A percentile compares a stretch with the other conserved stretches of the same genome.
These are phyloP conservation scores for Pedionomus torquatus DNA, from an alignment of 2,113 vertebrate genomes.

Conservation along the genomic window DNA sequence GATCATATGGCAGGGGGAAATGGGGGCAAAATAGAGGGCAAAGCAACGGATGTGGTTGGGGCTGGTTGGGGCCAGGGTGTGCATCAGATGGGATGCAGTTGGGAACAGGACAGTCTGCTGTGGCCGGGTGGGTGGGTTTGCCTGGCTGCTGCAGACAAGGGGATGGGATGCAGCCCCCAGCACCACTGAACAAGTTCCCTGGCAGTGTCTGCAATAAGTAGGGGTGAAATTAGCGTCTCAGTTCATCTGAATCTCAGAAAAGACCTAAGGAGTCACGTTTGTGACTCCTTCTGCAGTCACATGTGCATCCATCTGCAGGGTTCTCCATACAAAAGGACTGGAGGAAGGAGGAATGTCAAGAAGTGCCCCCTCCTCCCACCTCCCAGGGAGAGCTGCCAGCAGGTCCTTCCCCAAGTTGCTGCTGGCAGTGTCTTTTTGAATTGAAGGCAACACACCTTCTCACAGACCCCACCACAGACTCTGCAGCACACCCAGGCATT, in stretches of 20 bases:
- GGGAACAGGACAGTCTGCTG: background rate
- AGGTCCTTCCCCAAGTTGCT: background rate
- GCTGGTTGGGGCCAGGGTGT: fast-evolving
- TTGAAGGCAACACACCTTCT: background rate
- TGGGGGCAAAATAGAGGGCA: background rate
- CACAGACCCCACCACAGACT: background rate
- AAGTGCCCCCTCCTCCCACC: background rate
- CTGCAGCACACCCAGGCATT: background rate
- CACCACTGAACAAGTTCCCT: background rate
- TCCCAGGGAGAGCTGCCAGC: background rate
- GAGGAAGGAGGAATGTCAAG: background rate
- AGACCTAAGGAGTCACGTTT: background rate
- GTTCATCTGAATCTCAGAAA: background rate
- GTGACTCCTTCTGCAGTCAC: no score
- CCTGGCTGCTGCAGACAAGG: background rate
- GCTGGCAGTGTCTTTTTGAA: background rate
- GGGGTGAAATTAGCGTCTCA: background rate
- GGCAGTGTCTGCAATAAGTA: background rate
- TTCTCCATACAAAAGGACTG: background rate
- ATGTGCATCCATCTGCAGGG: background rate
- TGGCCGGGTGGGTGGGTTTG: background rate
- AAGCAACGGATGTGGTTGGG: background rate
- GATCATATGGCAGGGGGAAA: background rate
- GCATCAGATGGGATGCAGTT: background rate
- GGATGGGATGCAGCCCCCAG: background rate